Conservation (phyloP, 1,140 invertebrate genomes). For the Neodiprion lecontei region DNA sequence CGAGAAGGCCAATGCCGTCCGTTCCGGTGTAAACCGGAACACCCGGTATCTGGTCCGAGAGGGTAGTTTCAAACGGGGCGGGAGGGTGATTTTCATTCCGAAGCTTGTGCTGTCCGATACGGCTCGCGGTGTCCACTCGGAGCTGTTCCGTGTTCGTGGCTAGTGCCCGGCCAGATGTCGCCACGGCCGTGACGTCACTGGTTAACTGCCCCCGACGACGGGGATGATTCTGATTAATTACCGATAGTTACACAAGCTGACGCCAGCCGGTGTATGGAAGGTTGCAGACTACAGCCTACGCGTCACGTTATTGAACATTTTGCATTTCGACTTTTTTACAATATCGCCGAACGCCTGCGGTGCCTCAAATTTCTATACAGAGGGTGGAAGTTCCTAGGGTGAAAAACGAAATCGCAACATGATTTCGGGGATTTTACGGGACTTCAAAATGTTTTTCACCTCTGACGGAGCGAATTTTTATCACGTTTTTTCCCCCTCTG, state of each 20-base stretch:
- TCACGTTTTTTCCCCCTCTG: no score
- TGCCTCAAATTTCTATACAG: no score
- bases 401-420: no score
- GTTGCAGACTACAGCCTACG: conserved; percentile 36
- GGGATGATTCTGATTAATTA: conserved; percentile 64
- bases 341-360: neutral
- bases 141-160: conserved; percentile 43
- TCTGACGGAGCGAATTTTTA: no score
- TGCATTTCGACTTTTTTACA: neutral
- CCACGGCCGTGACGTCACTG: conserved; percentile 62
- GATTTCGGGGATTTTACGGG: no score
- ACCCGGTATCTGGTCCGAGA: conserved; percentile 39
- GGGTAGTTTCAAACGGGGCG: conserved; percentile 32
- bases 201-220: conserved; percentile 53
- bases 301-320: conserved; percentile 28
- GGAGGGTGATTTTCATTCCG: conserved; percentile 55
- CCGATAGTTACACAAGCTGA: conserved; percentile 62
- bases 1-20: no score
- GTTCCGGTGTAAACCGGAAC: conserved; percentile 42
- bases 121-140: conserved; percentile 42
- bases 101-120: conserved; percentile 30
- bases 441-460: no score
- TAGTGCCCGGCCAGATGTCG: conserved; percentile 58
- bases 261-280: conserved; percentile 42
- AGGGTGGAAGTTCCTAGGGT: no score